Evolutionary conservation across 2,113 vertebrate genomes (phyloP).

Genomic region (Datnioides undecimradiatus): DNA sequence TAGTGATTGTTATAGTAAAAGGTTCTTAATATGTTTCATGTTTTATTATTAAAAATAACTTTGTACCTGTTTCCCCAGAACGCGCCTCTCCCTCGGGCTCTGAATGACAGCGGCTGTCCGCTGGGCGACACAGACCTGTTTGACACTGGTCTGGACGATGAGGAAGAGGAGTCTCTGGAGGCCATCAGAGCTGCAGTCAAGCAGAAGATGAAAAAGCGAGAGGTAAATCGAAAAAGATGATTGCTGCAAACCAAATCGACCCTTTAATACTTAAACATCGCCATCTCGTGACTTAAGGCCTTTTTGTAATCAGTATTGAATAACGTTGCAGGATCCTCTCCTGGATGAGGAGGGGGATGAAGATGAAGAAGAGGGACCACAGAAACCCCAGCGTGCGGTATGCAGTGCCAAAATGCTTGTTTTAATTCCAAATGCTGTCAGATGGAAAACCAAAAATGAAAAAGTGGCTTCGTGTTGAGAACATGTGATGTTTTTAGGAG

Average conservation of each 20-base stretch:
- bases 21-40: background rate
- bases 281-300: background rate
- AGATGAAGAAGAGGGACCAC: slow-evolving; percentile 56
- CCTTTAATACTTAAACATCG: background rate
- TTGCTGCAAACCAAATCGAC: background rate
- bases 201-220: slow-evolving; percentile 86
- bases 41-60: background rate
- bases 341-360: slow-evolving; percentile 57
- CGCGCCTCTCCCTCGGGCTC: slow-evolving; percentile 24
- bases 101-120: slow-evolving; percentile 93
- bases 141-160: slow-evolving; percentile 84
- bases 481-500: slow-evolving; percentile 83
- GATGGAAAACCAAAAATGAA: background rate
- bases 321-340: slow-evolving; percentile 57
- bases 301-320: background rate
- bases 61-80: slow-evolving; percentile 51
- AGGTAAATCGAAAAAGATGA: slow-evolving; percentile 80
- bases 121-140: slow-evolving; percentile 93
- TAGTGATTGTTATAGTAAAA: background rate
- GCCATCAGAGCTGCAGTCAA: slow-evolving; percentile 89
- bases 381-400: slow-evolving; percentile 79
- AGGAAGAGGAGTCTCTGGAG: slow-evolving; percentile 90
- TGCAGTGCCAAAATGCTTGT: background rate
- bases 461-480: background rate
- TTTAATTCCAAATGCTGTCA: background rate